These are phyloP conservation scores for Scartelaos histophorus DNA, from an alignment of 2,113 vertebrate species.

Conservation along the genomic window DNA sequence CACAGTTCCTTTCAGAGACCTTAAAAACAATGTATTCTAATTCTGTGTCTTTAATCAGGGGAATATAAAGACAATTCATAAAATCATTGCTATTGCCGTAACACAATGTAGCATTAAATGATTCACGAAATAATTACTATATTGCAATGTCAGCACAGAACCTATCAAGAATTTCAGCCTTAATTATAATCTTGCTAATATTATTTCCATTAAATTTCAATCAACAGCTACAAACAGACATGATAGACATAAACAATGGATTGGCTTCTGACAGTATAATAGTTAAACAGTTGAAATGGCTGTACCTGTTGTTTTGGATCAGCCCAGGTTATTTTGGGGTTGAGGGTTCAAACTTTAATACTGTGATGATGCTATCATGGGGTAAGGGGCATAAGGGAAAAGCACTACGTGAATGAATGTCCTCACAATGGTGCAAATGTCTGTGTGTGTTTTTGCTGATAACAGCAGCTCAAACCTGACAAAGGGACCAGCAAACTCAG, in stretches of 20 bases:
- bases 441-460: slow-evolving; percentile 69
- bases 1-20: not conserved
- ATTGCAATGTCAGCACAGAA: no score
- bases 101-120: no score
- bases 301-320: not conserved
- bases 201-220: not conserved
- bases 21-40: not conserved
- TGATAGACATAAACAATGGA: not conserved
- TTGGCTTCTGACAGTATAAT: not conserved
- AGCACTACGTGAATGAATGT: slow-evolving; percentile 9
- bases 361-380: not conserved
- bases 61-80: not conserved
- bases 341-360: not conserved
- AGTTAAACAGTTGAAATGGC: not conserved
- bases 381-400: not conserved
- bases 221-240: not conserved
- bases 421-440: slow-evolving; percentile 6
- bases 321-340: not conserved
- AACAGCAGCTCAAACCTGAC: slow-evolving; percentile 66
- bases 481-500: slow-evolving; percentile 78
- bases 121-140: no score
- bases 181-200: no score
- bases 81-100: not conserved
- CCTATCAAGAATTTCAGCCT: no score
- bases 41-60: slow-evolving; percentile 14